Conservation (phyloP, 2,888 invertebrate species). For the Rhagonycha fulva region DNA sequence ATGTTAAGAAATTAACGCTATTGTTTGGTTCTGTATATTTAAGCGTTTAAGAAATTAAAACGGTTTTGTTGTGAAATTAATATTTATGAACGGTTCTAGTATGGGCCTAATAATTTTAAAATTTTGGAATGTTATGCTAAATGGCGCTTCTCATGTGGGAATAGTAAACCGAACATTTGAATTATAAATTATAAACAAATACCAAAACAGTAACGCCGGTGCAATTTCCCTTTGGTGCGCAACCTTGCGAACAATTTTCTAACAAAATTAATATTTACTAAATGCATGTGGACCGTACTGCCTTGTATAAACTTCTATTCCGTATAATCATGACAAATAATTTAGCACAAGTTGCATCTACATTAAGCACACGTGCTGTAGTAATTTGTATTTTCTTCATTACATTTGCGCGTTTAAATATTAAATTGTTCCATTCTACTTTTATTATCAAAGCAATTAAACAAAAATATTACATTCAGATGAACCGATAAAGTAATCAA, state of each 20-base stretch:
- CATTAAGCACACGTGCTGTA: conserved; percentile 20
- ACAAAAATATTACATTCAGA: neutral
- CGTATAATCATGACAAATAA: conserved; percentile 21
- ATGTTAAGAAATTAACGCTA: no score
- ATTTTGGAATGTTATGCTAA: neutral
- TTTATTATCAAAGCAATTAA: neutral
- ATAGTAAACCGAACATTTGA: neutral
- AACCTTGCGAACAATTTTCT: neutral
- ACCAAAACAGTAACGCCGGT: neutral
- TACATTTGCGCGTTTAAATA: neutral
- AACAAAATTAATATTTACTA: conserved; percentile 12
- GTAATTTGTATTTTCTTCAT: conserved; percentile 17
- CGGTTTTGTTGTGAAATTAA: neutral
- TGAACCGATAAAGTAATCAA: neutral
- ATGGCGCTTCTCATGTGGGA: neutral
- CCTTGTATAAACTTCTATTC: conserved; percentile 11
- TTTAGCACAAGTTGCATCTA: conserved; percentile 13
- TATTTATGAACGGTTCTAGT: neutral
- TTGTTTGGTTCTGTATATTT: no score
- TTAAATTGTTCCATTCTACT: neutral
- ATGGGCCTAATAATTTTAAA: neutral
- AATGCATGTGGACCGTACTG: conserved; percentile 10
- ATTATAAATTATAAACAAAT: neutral
- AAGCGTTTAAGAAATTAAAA: no score
- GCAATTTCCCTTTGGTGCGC: neutral